These are phyloP conservation scores for Ornithorhynchus anatinus DNA, from an alignment of 2,113 vertebrate species.

Conservation along the genomic window DNA sequence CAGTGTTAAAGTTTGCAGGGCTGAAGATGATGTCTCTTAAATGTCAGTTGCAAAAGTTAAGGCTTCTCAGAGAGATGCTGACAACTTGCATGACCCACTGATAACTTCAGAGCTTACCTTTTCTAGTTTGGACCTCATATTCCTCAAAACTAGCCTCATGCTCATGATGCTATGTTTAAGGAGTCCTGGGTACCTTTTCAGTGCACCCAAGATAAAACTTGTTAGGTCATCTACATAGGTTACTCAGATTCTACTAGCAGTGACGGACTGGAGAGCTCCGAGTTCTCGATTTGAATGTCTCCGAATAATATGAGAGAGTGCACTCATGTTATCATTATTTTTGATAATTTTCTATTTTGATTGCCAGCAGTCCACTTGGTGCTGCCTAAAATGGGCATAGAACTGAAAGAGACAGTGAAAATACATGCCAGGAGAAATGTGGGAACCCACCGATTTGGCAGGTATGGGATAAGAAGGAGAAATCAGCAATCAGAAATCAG, in stretches of 20 bases:
- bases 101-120: not conserved
- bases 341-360: too few relatives aligned
- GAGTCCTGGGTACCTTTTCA: not conserved
- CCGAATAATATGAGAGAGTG: not conserved
- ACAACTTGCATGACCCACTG: not conserved
- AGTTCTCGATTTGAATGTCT: not conserved
- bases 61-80: not conserved
- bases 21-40: not conserved
- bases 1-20: not conserved
- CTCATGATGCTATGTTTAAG: not conserved
- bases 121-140: not conserved
- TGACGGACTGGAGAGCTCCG: not conserved
- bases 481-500: not conserved
- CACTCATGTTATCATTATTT: too few relatives aligned
- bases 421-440: not conserved
- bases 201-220: not conserved
- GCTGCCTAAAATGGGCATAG: too few relatives aligned
- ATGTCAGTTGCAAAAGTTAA: not conserved
- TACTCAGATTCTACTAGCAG: too few relatives aligned
- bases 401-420: not conserved
- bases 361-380: too few relatives aligned
- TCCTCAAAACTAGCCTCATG: not conserved
- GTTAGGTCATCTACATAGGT: not conserved
- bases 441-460: not conserved
- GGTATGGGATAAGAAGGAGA: not conserved